Conservation (phyloP, 2,797 vertebrate species). For the Vespertilio murinus region DNA sequence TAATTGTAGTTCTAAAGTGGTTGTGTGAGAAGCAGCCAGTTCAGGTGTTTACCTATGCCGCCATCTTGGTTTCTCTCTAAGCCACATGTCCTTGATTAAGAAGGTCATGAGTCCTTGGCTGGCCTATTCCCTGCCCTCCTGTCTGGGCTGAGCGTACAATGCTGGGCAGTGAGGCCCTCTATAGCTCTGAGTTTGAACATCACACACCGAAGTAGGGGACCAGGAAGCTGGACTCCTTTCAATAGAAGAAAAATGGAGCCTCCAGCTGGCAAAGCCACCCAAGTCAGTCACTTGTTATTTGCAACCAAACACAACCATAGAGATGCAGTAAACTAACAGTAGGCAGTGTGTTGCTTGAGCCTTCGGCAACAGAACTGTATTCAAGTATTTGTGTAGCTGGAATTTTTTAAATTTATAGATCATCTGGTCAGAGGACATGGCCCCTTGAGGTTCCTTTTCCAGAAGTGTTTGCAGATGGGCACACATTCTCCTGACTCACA, state of each 20-base stretch:
- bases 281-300: background rate
- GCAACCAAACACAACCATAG: background rate
- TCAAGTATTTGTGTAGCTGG: background rate
- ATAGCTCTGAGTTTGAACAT: background rate
- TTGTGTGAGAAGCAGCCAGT: too few relatives aligned
- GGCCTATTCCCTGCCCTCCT: background rate
- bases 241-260: background rate
- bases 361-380: background rate
- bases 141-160: accelerated
- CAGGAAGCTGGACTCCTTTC: background rate
- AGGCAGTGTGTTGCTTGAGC: background rate
- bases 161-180: background rate
- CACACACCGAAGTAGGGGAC: background rate
- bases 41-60: too few relatives aligned
- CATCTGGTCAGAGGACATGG: background rate
- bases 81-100: background rate
- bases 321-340: background rate
- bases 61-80: background rate
- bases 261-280: background rate
- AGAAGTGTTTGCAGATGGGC: background rate
- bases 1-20: too few relatives aligned
- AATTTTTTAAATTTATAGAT: background rate
- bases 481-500: background rate
- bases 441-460: background rate
- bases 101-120: accelerated